Evolutionary conservation across 2,797 vertebrate species (phyloP).

Genomic region (Oreochromis grahami): DNA sequence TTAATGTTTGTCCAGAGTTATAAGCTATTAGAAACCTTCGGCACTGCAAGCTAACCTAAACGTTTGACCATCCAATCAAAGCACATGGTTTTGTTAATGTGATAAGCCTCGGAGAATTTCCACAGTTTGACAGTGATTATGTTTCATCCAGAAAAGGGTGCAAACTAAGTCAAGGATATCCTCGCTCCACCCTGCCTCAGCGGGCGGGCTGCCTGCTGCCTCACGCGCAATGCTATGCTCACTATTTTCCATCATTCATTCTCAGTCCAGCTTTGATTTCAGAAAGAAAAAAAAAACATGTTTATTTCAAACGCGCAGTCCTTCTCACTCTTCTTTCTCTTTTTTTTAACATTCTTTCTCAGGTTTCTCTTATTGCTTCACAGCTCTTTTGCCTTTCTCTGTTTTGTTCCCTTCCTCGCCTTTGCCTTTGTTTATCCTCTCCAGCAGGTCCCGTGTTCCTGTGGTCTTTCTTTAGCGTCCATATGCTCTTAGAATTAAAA

Average conservation of each 20-base stretch:
- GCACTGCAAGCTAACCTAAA: neutral
- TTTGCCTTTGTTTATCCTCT: constrained; percentile 43
- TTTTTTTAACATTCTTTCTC: neutral
- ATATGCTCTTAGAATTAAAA: constrained; percentile 68
- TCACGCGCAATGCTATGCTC: constrained; percentile 41
- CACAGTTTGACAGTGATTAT: constrained; percentile 33
- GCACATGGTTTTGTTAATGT: constrained; percentile 23
- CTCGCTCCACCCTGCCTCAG: constrained; percentile 63
- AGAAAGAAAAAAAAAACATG: neutral
- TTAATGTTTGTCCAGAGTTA: neutral
- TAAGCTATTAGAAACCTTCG: neutral
- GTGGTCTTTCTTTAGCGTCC: constrained; percentile 63
- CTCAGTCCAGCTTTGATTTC: constrained; percentile 45
- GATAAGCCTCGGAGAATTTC: constrained; percentile 21
- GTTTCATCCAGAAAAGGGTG: constrained; percentile 40
- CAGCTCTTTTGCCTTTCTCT: neutral
- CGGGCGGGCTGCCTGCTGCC: constrained; percentile 47
- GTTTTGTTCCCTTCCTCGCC: neutral
- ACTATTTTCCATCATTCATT: constrained; percentile 46
- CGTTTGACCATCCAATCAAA: constrained; percentile 1
- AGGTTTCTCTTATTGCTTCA: neutral
- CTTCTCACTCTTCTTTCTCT: constrained; percentile 14
- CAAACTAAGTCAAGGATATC: constrained; percentile 62
- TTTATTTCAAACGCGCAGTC: constrained; percentile 30
- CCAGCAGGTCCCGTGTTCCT: constrained; percentile 43